Percentiles rank a stretch among this genome's conserved stretches.
Evolutionary conservation across 2,113 vertebrate species (phyloP).

Genomic region (Cinclus mexicanus): DNA sequence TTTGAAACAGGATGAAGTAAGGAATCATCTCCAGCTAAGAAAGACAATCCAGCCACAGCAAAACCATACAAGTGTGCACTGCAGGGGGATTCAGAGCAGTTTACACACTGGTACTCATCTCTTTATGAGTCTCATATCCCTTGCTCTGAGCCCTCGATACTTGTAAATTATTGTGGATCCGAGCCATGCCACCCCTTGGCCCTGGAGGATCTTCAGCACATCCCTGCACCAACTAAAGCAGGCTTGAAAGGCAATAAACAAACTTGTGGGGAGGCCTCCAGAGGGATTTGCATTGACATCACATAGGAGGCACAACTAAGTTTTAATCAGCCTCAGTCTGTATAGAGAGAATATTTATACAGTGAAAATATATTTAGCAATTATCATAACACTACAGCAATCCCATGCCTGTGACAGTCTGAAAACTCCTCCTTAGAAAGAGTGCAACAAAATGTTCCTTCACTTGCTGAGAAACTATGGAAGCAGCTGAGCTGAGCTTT

Average conservation of each 20-base stretch:
- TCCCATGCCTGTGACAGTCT: neutral
- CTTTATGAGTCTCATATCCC: neutral
- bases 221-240: neutral
- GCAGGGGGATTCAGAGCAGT: neutral
- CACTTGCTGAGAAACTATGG: fast-evolving
- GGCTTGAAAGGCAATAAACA: neutral
- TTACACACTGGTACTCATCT: neutral
- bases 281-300: neutral
- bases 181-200: neutral
- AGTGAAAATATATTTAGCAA: neutral
- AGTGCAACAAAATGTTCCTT: neutral
- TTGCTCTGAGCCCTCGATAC: neutral
- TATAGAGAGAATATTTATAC: neutral
- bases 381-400: neutral
- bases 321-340: neutral
- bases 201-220: neutral
- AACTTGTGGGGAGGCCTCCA: neutral
- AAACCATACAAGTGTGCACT: neutral
- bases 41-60: neutral
- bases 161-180: neutral
- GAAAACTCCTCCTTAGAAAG: neutral
- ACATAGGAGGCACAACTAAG: neutral
- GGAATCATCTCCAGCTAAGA: neutral
- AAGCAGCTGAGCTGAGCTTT: neutral
- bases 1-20: neutral